phyloP scores from a whole-genome alignment of 2,888 invertebrate genomes.

The Pandemis heparana region DNA sequence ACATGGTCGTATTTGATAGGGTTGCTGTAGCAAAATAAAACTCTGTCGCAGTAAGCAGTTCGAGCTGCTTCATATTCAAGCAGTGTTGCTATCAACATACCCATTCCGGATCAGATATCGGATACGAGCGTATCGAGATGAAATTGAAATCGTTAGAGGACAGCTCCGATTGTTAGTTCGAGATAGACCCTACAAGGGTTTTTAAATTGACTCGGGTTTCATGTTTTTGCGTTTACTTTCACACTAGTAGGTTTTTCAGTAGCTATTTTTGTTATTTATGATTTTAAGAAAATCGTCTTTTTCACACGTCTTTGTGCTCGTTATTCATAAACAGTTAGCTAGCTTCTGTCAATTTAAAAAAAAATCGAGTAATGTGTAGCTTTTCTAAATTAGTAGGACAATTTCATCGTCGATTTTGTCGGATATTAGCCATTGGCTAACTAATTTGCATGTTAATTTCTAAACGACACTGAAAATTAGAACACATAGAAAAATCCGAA shows the following conservation, averaged over 20 bases:
- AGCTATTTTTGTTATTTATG: neutral
- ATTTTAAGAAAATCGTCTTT: neutral
- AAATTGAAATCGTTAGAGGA: slow-evolving; percentile 72
- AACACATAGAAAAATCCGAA: no score
- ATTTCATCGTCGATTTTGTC: no score
- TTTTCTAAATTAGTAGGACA: no score
- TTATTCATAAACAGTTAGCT: no score
- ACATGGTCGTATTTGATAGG: slow-evolving; percentile 61
- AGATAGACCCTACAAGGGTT: slow-evolving; percentile 61
- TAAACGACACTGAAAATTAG: no score
- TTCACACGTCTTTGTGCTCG: no score
- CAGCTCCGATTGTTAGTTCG: slow-evolving; percentile 60
- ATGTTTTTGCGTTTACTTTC: slow-evolving; percentile 16
- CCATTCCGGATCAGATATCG: slow-evolving; percentile 67
- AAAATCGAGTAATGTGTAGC: no score
- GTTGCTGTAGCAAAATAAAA: slow-evolving; percentile 65
- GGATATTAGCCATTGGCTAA: no score
- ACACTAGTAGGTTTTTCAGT: neutral
- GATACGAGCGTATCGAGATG: slow-evolving; percentile 63
- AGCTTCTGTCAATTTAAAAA: no score
- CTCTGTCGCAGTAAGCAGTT: slow-evolving; percentile 59
- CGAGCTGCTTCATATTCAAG: slow-evolving; percentile 68
- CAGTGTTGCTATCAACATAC: slow-evolving; percentile 64
- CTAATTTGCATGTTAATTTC: no score
- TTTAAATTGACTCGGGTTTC: slow-evolving; percentile 57